Evolutionary conservation across 2,113 vertebrate species (phyloP).

Genomic region (Corythoichthys haematopterus): DNA sequence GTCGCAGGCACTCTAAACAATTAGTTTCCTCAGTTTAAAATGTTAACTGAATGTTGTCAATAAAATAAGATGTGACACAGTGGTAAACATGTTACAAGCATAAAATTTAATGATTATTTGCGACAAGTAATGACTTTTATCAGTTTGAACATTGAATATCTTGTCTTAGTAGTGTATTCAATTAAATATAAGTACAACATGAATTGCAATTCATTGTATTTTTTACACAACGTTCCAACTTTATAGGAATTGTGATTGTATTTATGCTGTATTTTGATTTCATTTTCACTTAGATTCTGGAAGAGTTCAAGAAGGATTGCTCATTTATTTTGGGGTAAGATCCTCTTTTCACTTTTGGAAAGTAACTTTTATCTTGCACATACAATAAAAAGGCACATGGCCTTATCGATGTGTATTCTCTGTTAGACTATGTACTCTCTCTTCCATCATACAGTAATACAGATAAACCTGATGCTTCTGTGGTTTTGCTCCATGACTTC

Average conservation of each 20-base stretch:
- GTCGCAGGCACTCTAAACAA: no score
- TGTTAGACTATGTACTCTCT: conserved; percentile 7
- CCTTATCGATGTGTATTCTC: background rate
- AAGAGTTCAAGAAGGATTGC: conserved; percentile 92
- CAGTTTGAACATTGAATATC: no score
- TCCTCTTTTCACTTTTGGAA: background rate
- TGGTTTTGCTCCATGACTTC: conserved; percentile 86
- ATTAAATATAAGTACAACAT: no score
- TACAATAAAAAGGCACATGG: background rate
- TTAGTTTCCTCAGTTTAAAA: no score
- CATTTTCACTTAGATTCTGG: conserved; percentile 78
- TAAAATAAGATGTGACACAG: no score
- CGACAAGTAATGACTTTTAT: no score
- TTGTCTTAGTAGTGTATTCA: no score
- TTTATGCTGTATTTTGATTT: background rate
- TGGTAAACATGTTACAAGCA: no score
- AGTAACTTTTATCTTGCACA: background rate
- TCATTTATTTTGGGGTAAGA: conserved; percentile 92
- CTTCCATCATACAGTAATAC: conserved; percentile 74
- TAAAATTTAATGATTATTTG: no score
- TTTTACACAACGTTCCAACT: no score
- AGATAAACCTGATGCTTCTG: conserved; percentile 84
- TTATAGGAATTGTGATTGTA: background rate
- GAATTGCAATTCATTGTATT: no score
- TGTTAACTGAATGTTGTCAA: no score